Conservation (phyloP, 2,888 invertebrate genomes). For the Orthosia cruda region DNA sequence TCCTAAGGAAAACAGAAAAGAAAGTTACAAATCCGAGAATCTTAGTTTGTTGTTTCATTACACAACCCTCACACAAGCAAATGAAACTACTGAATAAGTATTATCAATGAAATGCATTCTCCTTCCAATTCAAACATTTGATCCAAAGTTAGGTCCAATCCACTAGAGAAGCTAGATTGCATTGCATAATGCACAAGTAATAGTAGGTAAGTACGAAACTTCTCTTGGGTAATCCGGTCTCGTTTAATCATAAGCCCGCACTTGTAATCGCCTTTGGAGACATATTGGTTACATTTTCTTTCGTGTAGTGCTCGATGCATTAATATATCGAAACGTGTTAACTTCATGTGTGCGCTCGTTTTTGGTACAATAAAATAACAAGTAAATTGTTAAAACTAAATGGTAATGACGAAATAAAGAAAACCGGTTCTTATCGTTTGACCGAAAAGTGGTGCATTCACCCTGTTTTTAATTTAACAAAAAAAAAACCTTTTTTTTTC, state of each 20-base stretch:
- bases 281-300: slow-evolving; percentile 45
- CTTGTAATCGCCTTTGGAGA: slow-evolving; percentile 63
- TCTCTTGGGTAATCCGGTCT: slow-evolving; percentile 73
- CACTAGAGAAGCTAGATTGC: slow-evolving; percentile 62
- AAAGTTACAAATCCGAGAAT: no score
- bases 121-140: slow-evolving; percentile 50
- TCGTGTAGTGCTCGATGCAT: slow-evolving; percentile 18
- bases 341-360: neutral
- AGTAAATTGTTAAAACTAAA: slow-evolving; percentile 6
- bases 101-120: slow-evolving; percentile 18
- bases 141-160: slow-evolving; percentile 47
- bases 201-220: slow-evolving; percentile 68
- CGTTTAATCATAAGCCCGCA: slow-evolving; percentile 70
- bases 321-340: slow-evolving; percentile 22
- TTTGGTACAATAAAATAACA: slow-evolving; percentile 13
- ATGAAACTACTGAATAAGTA: no score
- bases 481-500: no score
- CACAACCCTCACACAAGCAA: no score
- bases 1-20: no score
- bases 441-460: slow-evolving; percentile 50
- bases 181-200: slow-evolving; percentile 72
- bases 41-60: no score
- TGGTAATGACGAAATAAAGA: neutral
- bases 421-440: slow-evolving; percentile 17
- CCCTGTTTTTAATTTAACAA: neutral